Conservation (phyloP, 2,888 invertebrate genomes). For the Limnephilus marmoratus region DNA sequence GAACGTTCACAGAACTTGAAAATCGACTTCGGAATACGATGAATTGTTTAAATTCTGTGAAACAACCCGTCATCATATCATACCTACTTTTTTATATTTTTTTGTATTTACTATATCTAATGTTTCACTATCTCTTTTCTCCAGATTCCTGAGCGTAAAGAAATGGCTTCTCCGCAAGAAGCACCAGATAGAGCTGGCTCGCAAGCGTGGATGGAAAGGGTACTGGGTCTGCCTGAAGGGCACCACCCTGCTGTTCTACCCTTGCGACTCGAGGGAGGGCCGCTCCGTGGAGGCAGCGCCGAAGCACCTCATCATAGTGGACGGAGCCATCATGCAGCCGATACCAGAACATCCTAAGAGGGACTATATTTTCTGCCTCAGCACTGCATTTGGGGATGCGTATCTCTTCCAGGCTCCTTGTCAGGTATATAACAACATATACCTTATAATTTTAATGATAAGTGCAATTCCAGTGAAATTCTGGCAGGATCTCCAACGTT, state of each 20-base stretch:
- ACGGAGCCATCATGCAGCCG: constrained; percentile 98
- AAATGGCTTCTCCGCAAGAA: constrained; percentile 98
- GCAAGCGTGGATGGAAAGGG: constrained; percentile 98
- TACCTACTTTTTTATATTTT: not conserved
- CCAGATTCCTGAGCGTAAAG: constrained; percentile 97
- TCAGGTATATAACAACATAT: constrained; percentile 76
- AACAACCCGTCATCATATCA: too few relatives aligned
- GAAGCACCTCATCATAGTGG: constrained; percentile 96
- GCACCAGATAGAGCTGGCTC: constrained; percentile 96
- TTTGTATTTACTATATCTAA: not conserved
- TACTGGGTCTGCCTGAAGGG: constrained; percentile 99
- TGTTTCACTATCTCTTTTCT: constrained; percentile 67
- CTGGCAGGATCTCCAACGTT: too few relatives aligned
- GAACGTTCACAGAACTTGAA: too few relatives aligned
- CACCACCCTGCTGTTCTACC: constrained; percentile 96
- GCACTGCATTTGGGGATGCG: constrained; percentile 98
- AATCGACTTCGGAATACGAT: too few relatives aligned
- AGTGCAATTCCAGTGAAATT: too few relatives aligned
- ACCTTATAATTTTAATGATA: too few relatives aligned
- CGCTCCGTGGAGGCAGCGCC: constrained; percentile 94
- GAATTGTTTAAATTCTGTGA: too few relatives aligned
- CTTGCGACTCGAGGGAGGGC: constrained; percentile 94
- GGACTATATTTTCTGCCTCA: constrained; percentile 98
- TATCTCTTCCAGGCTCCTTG: constrained; percentile 96
- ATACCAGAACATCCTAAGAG: constrained; percentile 99